phyloP scores from a whole-genome alignment of 2,888 invertebrate species.

The Julus scandinavius region DNA sequence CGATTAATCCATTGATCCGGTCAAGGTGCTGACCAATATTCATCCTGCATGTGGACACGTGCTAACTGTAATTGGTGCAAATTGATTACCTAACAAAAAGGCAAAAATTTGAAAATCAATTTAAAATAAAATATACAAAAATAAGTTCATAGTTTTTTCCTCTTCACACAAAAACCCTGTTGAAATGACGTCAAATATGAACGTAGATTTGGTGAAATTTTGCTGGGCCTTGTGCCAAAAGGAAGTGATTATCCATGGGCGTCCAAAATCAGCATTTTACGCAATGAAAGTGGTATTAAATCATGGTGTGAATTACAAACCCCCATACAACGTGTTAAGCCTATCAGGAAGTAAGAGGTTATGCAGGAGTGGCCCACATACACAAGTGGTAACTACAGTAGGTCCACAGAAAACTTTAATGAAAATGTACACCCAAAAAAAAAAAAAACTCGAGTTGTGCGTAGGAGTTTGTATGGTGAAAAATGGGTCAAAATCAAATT shows the following conservation, averaged over 20 bases:
- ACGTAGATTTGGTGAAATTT: not conserved
- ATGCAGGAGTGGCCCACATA: not conserved
- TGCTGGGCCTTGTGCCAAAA: not conserved
- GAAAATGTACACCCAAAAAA: not conserved
- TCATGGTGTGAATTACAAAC: not conserved
- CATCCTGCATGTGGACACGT: not conserved
- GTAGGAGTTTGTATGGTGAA: not conserved
- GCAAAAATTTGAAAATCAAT: too few species aligned
- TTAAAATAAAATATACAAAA: not conserved
- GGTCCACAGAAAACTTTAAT: not conserved
- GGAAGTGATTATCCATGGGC: constrained; percentile 14
- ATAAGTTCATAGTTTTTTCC: not conserved
- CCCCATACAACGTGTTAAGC: not conserved
- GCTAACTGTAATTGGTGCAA: not conserved
- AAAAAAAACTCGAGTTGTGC: too few species aligned
- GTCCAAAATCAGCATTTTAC: not conserved
- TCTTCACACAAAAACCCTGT: not conserved
- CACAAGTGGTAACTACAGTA: too few species aligned
- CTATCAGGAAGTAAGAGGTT: not conserved
- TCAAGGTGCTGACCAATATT: not conserved
- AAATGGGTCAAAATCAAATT: not conserved
- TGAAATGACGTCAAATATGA: not conserved
- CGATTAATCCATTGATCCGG: not conserved
- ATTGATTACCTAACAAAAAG: not conserved
- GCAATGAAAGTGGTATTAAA: not conserved